These are phyloP conservation scores for Caenorhabditis virilis DNA, from an alignment of 2,888 invertebrate genomes.

Conservation along the genomic window DNA sequence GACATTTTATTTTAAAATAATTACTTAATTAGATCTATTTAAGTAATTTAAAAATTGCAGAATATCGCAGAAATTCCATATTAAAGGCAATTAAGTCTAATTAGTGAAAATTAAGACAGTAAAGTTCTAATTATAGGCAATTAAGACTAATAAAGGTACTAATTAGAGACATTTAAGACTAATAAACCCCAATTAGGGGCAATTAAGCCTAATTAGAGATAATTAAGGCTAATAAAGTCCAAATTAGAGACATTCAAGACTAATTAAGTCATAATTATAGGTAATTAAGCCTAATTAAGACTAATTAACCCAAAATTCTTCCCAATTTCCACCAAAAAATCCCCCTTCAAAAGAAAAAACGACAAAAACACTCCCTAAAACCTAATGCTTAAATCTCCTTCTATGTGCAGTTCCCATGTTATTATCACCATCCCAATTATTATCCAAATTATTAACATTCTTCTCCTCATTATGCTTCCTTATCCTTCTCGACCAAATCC, in stretches of 20 bases:
- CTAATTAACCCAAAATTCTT: background rate
- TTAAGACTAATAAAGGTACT: no score
- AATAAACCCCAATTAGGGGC: no score
- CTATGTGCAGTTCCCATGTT: slow-evolving; percentile 3
- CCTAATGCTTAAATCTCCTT: slow-evolving; percentile 30
- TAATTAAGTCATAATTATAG: background rate
- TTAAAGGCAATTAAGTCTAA: no score
- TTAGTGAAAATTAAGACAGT: no score
- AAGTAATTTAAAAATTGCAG: no score
- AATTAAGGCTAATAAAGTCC: background rate
- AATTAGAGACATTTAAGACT: no score
- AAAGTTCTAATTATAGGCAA: no score
- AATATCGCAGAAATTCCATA: no score
- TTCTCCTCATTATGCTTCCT: slow-evolving; percentile 4
- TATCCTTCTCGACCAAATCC: slow-evolving; percentile 44
- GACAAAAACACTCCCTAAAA: background rate
- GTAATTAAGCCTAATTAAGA: background rate
- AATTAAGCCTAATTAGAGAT: background rate
- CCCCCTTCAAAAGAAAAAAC: slow-evolving; percentile 1
- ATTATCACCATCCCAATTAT: no score
- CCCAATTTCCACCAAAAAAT: background rate
- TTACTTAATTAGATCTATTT: no score
- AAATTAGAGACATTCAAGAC: background rate
- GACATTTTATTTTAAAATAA: no score
- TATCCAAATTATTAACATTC: no score